Base-by-base conservation (phyloP, 2,797 vertebrate species). In the Phalanger gymnotis region DNA sequence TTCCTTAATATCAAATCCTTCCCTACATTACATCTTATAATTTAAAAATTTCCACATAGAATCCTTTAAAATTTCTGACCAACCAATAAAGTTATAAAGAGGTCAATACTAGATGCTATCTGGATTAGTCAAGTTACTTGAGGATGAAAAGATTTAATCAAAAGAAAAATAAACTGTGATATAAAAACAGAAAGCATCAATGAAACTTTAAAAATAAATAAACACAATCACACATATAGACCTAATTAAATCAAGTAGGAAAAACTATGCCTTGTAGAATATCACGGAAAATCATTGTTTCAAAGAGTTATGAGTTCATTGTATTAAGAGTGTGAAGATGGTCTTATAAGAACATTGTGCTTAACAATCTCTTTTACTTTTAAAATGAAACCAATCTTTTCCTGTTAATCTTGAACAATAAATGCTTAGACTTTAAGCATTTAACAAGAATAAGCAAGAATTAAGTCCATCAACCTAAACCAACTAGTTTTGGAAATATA, bases 341-440 rank as follows among this genome's bases (percentile, higher is more conserved):
- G 90, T 90, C 4, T 95, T 94, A 96, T 61, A 90, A 95, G 94
- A 95, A 58, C 89, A 91, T 27, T 81, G 94, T 0, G 61, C 56
- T 92, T 92, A 96, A 93, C 34, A 61, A 92, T 94, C 25, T 93
- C 57, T 96, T 96, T 94, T 34, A 96, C 95, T 93, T 95, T 54
- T 40, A 96, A 96, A 87, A 96, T 97, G 93, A 98, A 92, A 96
- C 90, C 52, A 96, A 61, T 53, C 0, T 10, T 92, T 95, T 97
- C 93, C 92, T 96, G 94, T 92, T 95, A 90, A 58, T 92, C 61
- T 93, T 93, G 61, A 94, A 94, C 94, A 96, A 93, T 52, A 92
- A 96, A 97, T 87, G 12, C 30, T 91, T 54, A 95, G 66, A 53
- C 40, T 47, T 47, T 9, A 52, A 96, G 95, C 54, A 95, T 58